Conservation (phyloP, 2,888 invertebrate genomes). For the Epinotia bilunana region DNA sequence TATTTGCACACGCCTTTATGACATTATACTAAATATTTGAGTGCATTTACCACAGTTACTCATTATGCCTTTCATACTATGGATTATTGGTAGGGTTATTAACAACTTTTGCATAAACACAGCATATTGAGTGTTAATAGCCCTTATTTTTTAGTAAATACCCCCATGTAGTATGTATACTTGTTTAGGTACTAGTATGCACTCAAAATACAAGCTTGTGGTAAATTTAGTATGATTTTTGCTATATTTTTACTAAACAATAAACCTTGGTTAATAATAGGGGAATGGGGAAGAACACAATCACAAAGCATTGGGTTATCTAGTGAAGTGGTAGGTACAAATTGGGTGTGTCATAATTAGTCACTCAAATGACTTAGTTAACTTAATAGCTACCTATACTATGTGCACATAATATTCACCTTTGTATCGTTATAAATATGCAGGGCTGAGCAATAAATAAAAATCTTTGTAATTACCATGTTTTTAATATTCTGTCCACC, state of each 20-base stretch:
- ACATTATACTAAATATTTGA: neutral
- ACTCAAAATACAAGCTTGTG: neutral
- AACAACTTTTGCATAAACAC: neutral
- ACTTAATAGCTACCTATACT: neutral
- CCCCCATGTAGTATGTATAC: too few relatives aligned
- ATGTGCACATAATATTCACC: neutral
- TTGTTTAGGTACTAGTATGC: too few relatives aligned
- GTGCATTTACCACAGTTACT: neutral
- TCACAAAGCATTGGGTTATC: conserved; percentile 4
- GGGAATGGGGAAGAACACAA: conserved; percentile 16
- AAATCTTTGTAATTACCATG: conserved; percentile 30
- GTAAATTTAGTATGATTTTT: neutral
- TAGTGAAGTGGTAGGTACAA: neutral
- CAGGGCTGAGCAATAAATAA: conserved; percentile 25
- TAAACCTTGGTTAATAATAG: neutral
- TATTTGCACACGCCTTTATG: too few relatives aligned
- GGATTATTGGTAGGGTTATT: too few relatives aligned
- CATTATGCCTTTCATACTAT: neutral
- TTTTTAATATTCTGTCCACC: conserved; percentile 43
- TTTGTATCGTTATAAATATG: neutral
- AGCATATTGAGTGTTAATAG: neutral
- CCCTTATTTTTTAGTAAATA: too few relatives aligned
- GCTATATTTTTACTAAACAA: neutral
- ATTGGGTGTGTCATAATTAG: conserved; percentile 9
- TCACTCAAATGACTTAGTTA: neutral